phyloP scores from a whole-genome alignment of 1,140 invertebrate genomes.

The Rhopalosiphum maidis region DNA sequence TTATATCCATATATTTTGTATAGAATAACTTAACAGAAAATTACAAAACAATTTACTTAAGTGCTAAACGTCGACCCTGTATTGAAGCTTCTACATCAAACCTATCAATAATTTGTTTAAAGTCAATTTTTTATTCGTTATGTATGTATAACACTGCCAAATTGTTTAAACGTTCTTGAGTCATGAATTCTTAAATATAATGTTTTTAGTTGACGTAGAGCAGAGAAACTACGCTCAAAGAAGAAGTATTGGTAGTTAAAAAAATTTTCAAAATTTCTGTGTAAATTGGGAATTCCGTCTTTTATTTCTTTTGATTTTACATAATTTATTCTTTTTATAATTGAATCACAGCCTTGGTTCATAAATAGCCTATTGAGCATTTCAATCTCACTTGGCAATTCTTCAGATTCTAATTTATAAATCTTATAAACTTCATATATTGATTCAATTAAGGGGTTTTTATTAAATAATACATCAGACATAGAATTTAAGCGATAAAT shows the following conservation, averaged over 20 bases:
- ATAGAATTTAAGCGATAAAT: slow-evolving; percentile 15
- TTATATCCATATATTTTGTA: slow-evolving; percentile 12
- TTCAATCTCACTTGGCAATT: background rate
- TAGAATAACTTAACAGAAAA: background rate
- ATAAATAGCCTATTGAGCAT: background rate
- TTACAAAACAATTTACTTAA: background rate
- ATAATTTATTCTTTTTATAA: background rate
- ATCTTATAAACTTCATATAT: background rate
- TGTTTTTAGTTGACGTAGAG: background rate
- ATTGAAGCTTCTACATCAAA: too few species aligned
- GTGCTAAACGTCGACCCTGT: too few species aligned
- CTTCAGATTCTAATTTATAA: background rate
- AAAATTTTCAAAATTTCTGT: too few species aligned
- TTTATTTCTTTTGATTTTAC: too few species aligned
- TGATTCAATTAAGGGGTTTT: background rate
- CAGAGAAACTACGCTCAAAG: background rate
- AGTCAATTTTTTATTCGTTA: background rate
- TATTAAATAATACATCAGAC: background rate
- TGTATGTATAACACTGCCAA: background rate
- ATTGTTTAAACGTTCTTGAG: too few species aligned
- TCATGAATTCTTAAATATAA: too few species aligned
- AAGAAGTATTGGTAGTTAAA: background rate
- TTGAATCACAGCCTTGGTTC: background rate
- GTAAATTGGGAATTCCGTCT: too few species aligned
- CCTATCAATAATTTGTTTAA: too few species aligned